Conservation (phyloP, 2,888 invertebrate species). For the Silvanus unidentatus region DNA sequence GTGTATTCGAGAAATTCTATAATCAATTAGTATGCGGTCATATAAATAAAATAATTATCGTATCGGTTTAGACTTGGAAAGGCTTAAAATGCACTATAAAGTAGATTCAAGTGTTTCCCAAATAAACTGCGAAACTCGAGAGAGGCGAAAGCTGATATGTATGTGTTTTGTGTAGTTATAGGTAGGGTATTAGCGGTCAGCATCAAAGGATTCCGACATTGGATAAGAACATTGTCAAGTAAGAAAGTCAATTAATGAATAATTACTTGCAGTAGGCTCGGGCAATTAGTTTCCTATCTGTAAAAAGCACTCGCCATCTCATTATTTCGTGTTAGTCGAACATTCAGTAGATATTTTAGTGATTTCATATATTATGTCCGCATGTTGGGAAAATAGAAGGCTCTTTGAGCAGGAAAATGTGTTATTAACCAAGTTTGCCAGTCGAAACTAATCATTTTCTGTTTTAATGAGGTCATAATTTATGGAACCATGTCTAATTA, state of each 20-base stretch:
- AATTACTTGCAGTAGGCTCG: constrained; percentile 31
- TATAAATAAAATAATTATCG: constrained; percentile 27
- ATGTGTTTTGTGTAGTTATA: too few relatives aligned
- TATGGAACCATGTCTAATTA: too few relatives aligned
- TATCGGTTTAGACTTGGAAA: constrained; percentile 12
- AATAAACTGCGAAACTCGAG: constrained; percentile 26
- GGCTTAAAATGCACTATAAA: constrained; percentile 7
- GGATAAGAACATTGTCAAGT: constrained; percentile 40
- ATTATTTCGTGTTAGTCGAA: background rate
- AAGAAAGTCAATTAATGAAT: constrained; percentile 42
- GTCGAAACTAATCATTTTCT: too few relatives aligned
- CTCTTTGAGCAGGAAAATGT: too few relatives aligned
- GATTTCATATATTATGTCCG: too few relatives aligned
- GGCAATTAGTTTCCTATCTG: constrained; percentile 35
- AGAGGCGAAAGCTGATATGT: background rate
- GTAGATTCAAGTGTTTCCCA: constrained; percentile 30
- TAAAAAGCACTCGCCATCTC: constrained; percentile 7
- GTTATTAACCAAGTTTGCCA: too few relatives aligned
- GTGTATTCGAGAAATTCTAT: background rate
- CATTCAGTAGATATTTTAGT: background rate
- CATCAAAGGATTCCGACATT: constrained; percentile 33
- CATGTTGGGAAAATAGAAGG: too few relatives aligned
- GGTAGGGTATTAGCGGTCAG: constrained; percentile 12
- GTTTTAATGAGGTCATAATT: too few relatives aligned
- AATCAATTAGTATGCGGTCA: constrained; percentile 5